A percentile compares a stretch with the other conserved stretches of the same genome.
Evolutionary conservation across 2,888 invertebrate species (phyloP).

Genomic region (Nesidiocoris tenuis): DNA sequence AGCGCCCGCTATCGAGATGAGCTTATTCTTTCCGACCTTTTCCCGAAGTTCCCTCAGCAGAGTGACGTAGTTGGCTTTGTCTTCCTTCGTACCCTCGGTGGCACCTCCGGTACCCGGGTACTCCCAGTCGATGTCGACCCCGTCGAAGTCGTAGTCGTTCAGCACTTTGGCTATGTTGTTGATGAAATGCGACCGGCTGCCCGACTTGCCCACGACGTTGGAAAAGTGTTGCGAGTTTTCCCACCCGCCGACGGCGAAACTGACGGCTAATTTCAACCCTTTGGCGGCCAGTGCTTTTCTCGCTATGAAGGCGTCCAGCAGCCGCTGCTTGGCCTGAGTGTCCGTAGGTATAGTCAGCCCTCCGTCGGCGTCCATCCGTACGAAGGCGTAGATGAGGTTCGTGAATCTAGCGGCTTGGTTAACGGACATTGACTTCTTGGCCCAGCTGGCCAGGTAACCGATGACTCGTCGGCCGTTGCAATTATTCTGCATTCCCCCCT

Average conservation of each 20-base stretch:
- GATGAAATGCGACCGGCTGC: conserved; percentile 5
- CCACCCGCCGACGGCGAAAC: conserved; percentile 29
- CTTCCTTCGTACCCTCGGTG: conserved; percentile 21
- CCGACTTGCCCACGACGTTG: conserved; percentile 10
- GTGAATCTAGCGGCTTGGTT: conserved; percentile 28
- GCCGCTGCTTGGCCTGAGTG: conserved; percentile 22
- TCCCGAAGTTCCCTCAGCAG: conserved; percentile 22
- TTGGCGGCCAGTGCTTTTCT: conserved; percentile 17
- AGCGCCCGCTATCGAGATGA: conserved; percentile 24
- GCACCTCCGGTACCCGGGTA: conserved; percentile 26
- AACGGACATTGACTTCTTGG: conserved; percentile 19
- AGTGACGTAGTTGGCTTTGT: conserved; percentile 26
- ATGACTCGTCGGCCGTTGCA: conserved; percentile 21
- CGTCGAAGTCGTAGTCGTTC: conserved; percentile 25
- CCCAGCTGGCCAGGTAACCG: conserved; percentile 24
- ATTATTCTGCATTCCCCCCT: conserved; percentile 18
- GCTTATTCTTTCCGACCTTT: conserved; percentile 9
- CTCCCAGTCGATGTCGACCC: conserved; percentile 31
- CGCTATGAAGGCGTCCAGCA: conserved; percentile 20
- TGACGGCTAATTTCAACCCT: conserved; percentile 13
- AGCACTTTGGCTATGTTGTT: conserved; percentile 20
- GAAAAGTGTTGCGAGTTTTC: conserved; percentile 32
- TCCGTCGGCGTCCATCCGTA: conserved; percentile 23
- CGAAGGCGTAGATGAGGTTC: conserved; percentile 28
- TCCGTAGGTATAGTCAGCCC: conserved; percentile 25